A percentile compares a stretch with the other conserved stretches of the same genome.
Evolutionary conservation across 2,797 vertebrate species (phyloP).

Genomic region (Tadarida brasiliensis): DNA sequence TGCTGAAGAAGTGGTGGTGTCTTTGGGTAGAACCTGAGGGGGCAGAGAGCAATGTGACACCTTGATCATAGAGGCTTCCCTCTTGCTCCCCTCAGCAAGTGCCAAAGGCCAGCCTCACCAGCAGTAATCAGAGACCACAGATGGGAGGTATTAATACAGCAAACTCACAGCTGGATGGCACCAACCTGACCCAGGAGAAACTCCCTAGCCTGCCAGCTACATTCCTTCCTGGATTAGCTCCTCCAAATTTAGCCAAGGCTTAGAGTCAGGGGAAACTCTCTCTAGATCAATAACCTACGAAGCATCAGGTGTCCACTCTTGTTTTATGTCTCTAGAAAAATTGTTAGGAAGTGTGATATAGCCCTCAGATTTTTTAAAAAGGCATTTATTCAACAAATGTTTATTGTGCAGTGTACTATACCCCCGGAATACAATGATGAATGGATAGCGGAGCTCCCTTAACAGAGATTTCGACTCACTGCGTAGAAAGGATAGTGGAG

Average conservation of each 20-base stretch:
- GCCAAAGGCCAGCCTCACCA: not conserved
- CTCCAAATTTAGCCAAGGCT: slow-evolving; percentile 74
- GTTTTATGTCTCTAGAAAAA: not conserved
- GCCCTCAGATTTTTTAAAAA: not conserved
- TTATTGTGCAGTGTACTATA: not conserved
- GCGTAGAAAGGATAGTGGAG: not conserved
- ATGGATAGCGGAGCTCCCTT: not conserved
- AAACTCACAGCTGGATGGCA: slow-evolving; percentile 76
- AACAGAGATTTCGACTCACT: not conserved
- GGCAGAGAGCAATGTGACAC: not conserved
- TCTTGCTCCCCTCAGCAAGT: not conserved
- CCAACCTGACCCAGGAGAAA: slow-evolving; percentile 68
- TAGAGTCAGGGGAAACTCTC: slow-evolving; percentile 59
- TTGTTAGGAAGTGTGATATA: not conserved
- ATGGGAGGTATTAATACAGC: not conserved
- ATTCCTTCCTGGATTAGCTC: slow-evolving; percentile 68
- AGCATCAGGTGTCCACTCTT: not conserved
- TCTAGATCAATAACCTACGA: not conserved
- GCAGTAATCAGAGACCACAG: slow-evolving; percentile 43
- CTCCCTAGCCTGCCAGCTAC: slow-evolving; percentile 46
- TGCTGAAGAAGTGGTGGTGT: not conserved
- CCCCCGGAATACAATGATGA: not conserved
- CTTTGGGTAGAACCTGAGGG: not conserved
- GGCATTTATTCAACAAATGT: not conserved
- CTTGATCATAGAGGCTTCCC: not conserved